Evolutionary conservation across 2,113 vertebrate genomes (phyloP).

Genomic region (Grammomys dolichurus): DNA sequence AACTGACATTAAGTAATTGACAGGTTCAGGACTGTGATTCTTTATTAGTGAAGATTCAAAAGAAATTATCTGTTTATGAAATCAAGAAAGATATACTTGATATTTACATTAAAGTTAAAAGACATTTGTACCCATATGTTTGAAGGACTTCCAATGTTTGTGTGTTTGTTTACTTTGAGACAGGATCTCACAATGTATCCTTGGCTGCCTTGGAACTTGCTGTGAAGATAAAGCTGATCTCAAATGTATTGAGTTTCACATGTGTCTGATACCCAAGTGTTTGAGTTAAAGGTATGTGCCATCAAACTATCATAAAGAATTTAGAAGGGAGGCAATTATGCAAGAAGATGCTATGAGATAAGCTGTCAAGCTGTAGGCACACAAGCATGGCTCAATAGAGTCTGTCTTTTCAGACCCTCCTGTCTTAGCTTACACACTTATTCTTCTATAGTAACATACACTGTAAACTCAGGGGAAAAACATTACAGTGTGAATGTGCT

Average conservation of each 20-base stretch:
- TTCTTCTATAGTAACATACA: background rate
- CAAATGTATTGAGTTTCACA: background rate
- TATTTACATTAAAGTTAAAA: background rate
- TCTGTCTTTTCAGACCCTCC: background rate
- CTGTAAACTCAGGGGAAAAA: background rate
- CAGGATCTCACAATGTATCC: background rate
- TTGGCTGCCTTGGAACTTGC: background rate
- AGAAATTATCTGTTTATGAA: slow-evolving; percentile 38
- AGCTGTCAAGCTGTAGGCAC: background rate
- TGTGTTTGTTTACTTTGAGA: background rate
- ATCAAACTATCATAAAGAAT: background rate
- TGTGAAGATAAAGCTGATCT: background rate
- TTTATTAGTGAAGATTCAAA: slow-evolving; percentile 35
- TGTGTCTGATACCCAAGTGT: too few relatives aligned
- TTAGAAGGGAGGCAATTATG: background rate
- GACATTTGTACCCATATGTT: background rate
- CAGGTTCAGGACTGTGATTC: background rate
- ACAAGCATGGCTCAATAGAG: background rate
- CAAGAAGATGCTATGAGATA: background rate
- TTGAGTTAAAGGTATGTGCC: background rate
- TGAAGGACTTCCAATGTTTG: background rate
- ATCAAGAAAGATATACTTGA: slow-evolving; percentile 20
- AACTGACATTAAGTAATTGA: background rate
- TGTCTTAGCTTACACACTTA: background rate
- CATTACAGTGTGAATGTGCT: background rate